Evolutionary conservation across 2,113 vertebrate species (phyloP), one percentile per base, ranked within the genome.

Genomic region (Odobenus rosmarus): DNA sequence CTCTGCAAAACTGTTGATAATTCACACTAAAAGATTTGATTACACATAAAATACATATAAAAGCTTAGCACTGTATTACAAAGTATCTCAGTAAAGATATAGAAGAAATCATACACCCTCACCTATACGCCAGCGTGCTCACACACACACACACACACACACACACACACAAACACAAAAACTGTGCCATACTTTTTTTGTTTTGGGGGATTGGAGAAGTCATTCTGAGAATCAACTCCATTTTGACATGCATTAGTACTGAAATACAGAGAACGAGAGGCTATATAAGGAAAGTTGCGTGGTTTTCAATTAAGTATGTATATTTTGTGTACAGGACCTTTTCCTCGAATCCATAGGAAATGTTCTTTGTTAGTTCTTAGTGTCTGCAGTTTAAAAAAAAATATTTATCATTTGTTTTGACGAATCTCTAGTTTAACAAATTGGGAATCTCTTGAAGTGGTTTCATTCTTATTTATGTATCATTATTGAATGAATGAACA

Each of bases 341-440:
- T 7, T 26, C 12, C 2, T 76, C 67, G 91, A 71, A 84, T 61
- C 14, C n/a, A 79, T 77, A 24, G 71, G 51, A 88, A 53, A 55
- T 91, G 28, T 55, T 85, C 15, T 71, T 71, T 91, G n/a, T 88
- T 83, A 53, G 83, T 84, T 92, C 62, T 64, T 57, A 74, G 14
- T 85, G 57, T 49, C 49, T 93, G 0, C 69, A 90, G 42, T 79
- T 53, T 62, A 28, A 7, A 42, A 59, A 67, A 46, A 79, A 72
- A 74, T 16, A n/a, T n/a, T 88, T 67, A n/a, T 15, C 23, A 11
- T 96, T 91, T 94, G 59, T 91, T 97, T 79, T 62, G 51, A 88
- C 51, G 91, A 93, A n/a, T 62, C 42, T 95, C 49, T 64, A 49
- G 46, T 62, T 86, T 76, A 95, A 76, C 16, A 87, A 61, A 61